Evolutionary conservation across 2,888 invertebrate species (phyloP), one percentile per base, ranked within the genome.

Genomic region (Callimorpha dominula): DNA sequence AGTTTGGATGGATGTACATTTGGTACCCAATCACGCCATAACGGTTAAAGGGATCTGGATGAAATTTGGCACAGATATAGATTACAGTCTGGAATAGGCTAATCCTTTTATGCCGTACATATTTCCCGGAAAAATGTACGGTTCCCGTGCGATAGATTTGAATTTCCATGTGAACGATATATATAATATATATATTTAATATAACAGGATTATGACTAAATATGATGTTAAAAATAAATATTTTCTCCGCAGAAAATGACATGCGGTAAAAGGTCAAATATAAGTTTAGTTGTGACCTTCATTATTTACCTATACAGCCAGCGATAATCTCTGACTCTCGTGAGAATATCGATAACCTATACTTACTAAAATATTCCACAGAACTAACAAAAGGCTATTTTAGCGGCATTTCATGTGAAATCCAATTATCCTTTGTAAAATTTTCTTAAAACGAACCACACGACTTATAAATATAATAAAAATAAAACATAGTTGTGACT

Each of bases 271-370:
- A 60, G 60, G 60, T 60, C 12, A 60, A 31, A 60, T 31, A 60
- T 60, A 60, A 60, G 31, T 31, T 60, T 60, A 31, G 60, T 60
- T 31, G 60, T 60, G 2, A 31, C 57, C 57, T 60, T 60, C 14
- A 12, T 6, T 60, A 31, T 60, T 60, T 8, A 31, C n/a, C n/a
- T n/a, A n/a, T 31, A 31, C 31, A 11, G 14, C 14, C 14, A 5
- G 60, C 7, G 60, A 60, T 60, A 60, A 31, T 31, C 12, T 60
- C 6, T 60, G 60, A 60, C 60, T 31, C 60, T 60, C 60, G 31
- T 60, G 60, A 60, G 60, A 60, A 14, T 60, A 60, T 60, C 12
- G 60, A 60, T 60, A 60, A 60, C 60, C 31, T 31, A 31, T 31
- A 60, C 14, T n/a, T 31, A 60, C 14, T 31, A 60, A 31, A 60